phyloP scores from a whole-genome alignment of 2,888 invertebrate species.

The Amphipyra berbera region DNA sequence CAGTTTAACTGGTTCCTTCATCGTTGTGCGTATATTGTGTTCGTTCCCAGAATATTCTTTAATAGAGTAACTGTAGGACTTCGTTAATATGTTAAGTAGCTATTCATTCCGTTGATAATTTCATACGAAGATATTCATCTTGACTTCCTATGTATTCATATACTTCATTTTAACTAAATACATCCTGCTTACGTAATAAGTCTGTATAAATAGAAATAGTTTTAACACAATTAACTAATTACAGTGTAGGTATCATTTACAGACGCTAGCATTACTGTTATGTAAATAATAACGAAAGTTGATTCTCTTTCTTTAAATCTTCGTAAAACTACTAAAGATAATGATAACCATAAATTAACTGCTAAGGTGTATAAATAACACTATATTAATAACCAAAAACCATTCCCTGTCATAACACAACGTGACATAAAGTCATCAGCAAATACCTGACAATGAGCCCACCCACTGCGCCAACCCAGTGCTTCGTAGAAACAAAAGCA shows the following conservation, averaged over 20 bases:
- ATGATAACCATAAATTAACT: neutral
- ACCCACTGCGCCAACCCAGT: constrained; percentile 72
- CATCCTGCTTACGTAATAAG: constrained; percentile 28
- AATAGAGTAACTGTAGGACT: constrained; percentile 44
- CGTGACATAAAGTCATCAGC: constrained; percentile 50
- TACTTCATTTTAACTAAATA: constrained; percentile 20
- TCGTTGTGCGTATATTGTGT: constrained; percentile 60
- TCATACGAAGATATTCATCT: constrained; percentile 31
- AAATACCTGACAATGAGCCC: constrained; percentile 72
- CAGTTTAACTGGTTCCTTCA: constrained; percentile 62
- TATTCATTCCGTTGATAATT: constrained; percentile 35
- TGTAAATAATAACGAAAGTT: too few relatives aligned
- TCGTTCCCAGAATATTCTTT: constrained; percentile 63
- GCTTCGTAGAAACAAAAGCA: constrained; percentile 77
- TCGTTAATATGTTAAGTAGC: constrained; percentile 46
- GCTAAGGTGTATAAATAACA: constrained; percentile 2
- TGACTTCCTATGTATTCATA: constrained; percentile 32
- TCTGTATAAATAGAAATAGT: neutral
- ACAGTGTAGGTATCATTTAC: too few relatives aligned
- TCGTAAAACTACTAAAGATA: too few relatives aligned
- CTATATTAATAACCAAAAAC: constrained; percentile 31
- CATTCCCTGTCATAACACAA: constrained; percentile 43
- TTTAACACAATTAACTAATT: too few relatives aligned
- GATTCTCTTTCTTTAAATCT: too few relatives aligned
- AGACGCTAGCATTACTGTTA: too few relatives aligned